phyloP scores from a whole-genome alignment of 2,113 vertebrate genomes.

The Alligator sinensis region DNA sequence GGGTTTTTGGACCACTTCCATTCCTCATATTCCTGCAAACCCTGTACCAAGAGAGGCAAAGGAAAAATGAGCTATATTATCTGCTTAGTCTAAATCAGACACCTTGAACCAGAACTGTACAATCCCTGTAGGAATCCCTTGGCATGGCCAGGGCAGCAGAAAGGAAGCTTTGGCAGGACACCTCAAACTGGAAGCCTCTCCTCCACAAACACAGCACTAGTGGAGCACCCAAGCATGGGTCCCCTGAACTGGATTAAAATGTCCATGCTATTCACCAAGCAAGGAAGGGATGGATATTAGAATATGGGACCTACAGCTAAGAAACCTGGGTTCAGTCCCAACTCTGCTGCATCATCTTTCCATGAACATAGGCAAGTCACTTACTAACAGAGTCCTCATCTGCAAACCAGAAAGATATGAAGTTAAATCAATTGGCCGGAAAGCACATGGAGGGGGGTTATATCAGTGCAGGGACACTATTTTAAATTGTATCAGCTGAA shows the following conservation, averaged over 20 bases:
- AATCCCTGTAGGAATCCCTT: fast-evolving
- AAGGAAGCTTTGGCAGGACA: background rate
- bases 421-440: background rate
- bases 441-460: background rate
- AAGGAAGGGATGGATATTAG: background rate
- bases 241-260: fast-evolving
- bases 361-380: background rate
- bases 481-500: background rate
- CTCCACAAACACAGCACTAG: background rate
- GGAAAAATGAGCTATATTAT: background rate
- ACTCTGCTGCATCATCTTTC: background rate
- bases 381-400: background rate
- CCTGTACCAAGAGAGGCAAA: constrained; percentile 75
- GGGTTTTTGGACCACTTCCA: constrained; percentile 99
- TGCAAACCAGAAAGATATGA: background rate
- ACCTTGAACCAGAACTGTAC: fast-evolving
- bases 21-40: constrained; percentile 96
- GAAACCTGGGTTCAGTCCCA: background rate
- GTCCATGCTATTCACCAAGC: background rate
- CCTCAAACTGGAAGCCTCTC: background rate
- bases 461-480: background rate
- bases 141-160: background rate
- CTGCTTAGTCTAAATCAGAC: background rate
- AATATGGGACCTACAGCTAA: background rate
- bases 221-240: background rate